Evolutionary conservation across 2,113 vertebrate genomes (phyloP).

Genomic region (Leptobrachium ailaonicum): DNA sequence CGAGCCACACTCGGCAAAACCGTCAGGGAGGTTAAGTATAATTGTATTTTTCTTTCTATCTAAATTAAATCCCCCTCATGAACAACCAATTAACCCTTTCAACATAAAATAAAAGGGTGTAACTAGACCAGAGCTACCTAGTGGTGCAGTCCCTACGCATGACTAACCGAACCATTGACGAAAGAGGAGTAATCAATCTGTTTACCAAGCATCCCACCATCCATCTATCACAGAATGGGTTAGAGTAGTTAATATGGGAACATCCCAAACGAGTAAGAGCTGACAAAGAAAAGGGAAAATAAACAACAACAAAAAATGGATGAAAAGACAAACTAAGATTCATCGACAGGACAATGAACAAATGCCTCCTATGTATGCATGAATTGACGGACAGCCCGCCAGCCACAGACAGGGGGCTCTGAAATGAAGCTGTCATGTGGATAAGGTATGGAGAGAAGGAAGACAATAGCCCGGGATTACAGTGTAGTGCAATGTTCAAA

Average conservation of each 20-base stretch:
- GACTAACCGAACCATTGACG: neutral
- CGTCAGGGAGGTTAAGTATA: too few species aligned
- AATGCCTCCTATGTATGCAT: neutral
- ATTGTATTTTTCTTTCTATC: too few species aligned
- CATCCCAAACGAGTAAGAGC: neutral
- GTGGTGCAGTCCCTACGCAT: too few species aligned
- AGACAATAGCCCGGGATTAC: conserved; percentile 11
- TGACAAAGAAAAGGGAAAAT: neutral
- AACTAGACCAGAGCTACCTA: too few species aligned
- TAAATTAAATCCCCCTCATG: too few species aligned
- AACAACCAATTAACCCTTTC: too few species aligned
- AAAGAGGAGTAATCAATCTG: neutral
- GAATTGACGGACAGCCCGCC: conserved; percentile 11
- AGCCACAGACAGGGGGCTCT: conserved; percentile 5
- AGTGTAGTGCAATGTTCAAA: conserved; percentile 5
- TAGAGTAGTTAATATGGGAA: neutral
- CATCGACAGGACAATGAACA: conserved; percentile 16
- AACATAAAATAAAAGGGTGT: too few species aligned
- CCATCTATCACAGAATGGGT: neutral
- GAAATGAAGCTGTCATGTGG: conserved; percentile 17
- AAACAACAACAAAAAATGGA: conserved; percentile 4
- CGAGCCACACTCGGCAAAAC: too few species aligned
- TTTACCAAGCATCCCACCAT: neutral
- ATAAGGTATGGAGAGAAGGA: neutral
- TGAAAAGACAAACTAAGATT: neutral